Evolutionary conservation across 2,113 vertebrate species (phyloP).

Genomic region (Serinus canaria): DNA sequence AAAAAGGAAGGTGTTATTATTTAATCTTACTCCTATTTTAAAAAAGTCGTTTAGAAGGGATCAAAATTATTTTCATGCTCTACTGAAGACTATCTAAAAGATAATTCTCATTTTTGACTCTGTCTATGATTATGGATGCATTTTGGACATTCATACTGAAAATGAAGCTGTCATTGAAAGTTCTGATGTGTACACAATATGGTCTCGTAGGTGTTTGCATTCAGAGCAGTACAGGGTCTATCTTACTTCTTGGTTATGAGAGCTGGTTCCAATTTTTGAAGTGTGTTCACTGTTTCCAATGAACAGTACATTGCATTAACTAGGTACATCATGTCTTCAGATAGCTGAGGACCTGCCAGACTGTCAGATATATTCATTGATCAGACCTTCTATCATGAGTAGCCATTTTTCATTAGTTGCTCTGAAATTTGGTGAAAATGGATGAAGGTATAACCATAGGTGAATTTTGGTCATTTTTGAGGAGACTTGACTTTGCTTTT

Average conservation of each 20-base stretch:
- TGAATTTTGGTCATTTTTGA: not conserved
- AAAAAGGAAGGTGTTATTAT: not conserved
- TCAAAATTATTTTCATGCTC: not conserved
- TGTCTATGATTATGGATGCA: not conserved
- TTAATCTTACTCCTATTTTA: not conserved
- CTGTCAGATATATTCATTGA: not conserved
- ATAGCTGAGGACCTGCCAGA: not conserved
- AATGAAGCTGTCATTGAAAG: not conserved
- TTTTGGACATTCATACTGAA: not conserved
- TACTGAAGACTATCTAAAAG: not conserved
- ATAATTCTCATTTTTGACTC: not conserved
- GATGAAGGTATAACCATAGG: not conserved
- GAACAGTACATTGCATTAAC: not conserved
- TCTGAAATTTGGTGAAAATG: not conserved
- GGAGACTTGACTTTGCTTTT: not conserved
- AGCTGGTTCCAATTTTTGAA: not conserved
- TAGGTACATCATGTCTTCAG: not conserved
- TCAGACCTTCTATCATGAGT: not conserved
- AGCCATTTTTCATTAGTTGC: not conserved
- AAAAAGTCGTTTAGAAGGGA: not conserved
- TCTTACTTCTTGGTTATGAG: not conserved
- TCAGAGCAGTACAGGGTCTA: not conserved
- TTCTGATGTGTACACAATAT: not conserved
- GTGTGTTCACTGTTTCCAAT: not conserved
- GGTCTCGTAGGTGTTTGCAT: rapidly evolving